Base-by-base conservation (phyloP, 2,113 vertebrate genomes). In the Tachysurus fulvidraco region DNA sequence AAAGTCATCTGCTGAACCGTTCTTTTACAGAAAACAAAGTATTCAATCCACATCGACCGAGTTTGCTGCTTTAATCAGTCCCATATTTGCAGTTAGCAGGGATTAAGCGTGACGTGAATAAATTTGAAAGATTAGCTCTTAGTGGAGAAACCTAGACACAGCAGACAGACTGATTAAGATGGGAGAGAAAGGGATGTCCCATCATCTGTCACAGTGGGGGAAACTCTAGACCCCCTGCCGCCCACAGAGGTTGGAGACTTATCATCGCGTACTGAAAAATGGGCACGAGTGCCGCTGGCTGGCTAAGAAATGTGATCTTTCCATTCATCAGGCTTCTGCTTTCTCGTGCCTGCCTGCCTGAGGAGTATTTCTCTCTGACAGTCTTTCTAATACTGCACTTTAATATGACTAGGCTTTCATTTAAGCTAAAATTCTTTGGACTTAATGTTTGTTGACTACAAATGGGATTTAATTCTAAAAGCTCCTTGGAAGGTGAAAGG, bases 181-280 rank as follows among this genome's bases (percentile, higher is more conserved):
- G 46, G 50, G 71, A 54, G 55, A 82, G 69, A 73, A 84, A 77
- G 79, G 52, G 52, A 77, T 84, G 88, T 76, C 36, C 52, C 3
- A 60, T 85, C 86, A 85, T 89, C 50, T 89, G 46, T 88, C 62
- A 85, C 54, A 25, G 8, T 23, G 79, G 30, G 71, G 62, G 88
- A 87, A 85, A 89, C 80, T 85, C 76, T 46, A 89, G 80, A 83
- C 55, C 83, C 52, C 57, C 62, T 55, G 71, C 79, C 28, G 64
- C 83, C 71, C 71, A 83, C 71, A 84, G 57, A 28, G 64, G 17
- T 57, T 76, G 80, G 73, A 83, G 62, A 89, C 83, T 89, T 79
- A 88, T 83, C 83, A 89, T 41, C 46, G 54, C 41, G 73, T 1
- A 55, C 83, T 87, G 86, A 87, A 87, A 87, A 89, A 89, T 87